Percentiles rank a stretch among this genome's conserved stretches.
These are phyloP conservation scores for Campaea margaritaria DNA, from an alignment of 2,888 invertebrate species.

Conservation along the genomic window DNA sequence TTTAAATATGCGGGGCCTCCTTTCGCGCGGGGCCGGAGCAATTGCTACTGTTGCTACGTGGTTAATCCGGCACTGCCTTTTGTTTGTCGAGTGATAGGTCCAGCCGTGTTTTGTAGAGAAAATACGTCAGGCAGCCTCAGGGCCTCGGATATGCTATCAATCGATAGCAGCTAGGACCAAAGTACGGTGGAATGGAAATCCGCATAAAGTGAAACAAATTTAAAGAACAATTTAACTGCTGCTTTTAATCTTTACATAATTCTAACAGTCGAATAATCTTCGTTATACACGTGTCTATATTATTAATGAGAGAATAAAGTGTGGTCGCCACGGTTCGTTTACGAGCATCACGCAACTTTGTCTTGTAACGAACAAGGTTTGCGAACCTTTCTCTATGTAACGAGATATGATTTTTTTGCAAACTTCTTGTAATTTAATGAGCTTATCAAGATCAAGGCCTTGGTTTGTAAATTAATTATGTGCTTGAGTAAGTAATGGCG, in stretches of 20 bases:
- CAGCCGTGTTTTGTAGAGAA: too few relatives aligned
- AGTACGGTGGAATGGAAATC: too few relatives aligned
- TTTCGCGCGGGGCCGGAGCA: too few relatives aligned
- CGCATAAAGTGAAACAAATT: background rate
- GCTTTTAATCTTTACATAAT: background rate
- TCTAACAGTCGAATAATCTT: background rate
- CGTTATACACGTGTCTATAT: background rate
- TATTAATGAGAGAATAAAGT: conserved; percentile 2
- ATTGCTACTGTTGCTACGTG: too few relatives aligned
- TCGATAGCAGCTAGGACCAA: too few relatives aligned
- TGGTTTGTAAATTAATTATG: background rate
- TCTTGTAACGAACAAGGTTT: background rate
- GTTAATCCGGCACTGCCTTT: too few relatives aligned
- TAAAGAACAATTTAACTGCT: background rate
- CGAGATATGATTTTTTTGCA: background rate
- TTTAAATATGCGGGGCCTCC: too few relatives aligned
- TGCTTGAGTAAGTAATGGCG: background rate
- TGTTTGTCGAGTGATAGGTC: too few relatives aligned
- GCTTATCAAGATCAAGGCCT: background rate
- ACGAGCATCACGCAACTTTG: background rate
- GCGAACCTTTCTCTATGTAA: conserved; percentile 2
- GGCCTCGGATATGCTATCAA: too few relatives aligned
- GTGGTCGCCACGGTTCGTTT: conserved; percentile 1
- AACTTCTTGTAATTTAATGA: background rate
- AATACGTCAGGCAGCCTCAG: too few relatives aligned